Evolutionary conservation across 2,797 vertebrate genomes (phyloP).

Genomic region (Anolis apletophallus): DNA sequence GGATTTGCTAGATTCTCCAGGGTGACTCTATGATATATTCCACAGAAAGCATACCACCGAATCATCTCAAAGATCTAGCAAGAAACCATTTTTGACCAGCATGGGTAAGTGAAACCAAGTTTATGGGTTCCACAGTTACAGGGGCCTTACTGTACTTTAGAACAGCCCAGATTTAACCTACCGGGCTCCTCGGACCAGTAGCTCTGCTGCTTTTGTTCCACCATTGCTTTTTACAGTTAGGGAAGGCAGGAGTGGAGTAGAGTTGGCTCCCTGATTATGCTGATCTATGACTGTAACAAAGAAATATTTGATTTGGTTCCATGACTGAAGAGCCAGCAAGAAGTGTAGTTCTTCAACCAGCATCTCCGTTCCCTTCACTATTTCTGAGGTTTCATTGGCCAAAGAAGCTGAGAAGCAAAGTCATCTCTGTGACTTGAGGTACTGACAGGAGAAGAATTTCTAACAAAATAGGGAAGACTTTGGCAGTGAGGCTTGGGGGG

Average conservation of each 20-base stretch:
- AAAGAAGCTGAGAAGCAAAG: neutral
- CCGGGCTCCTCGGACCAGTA: neutral
- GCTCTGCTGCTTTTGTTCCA: too few relatives aligned
- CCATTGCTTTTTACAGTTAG: neutral
- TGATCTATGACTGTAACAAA: too few relatives aligned
- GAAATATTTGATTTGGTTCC: too few relatives aligned
- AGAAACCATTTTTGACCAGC: too few relatives aligned
- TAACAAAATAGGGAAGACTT: neutral
- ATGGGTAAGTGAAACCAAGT: neutral
- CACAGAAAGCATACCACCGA: too few relatives aligned
- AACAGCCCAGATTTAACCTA: neutral
- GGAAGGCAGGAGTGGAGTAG: neutral
- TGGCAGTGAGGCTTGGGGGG: neutral
- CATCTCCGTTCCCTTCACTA: neutral
- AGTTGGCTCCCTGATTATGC: neutral
- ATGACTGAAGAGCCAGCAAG: too few relatives aligned
- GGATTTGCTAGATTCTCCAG: too few relatives aligned
- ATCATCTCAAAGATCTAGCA: too few relatives aligned
- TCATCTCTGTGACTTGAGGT: too few relatives aligned
- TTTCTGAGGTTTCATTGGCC: neutral
- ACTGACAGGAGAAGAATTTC: too few relatives aligned
- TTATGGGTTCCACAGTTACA: neutral
- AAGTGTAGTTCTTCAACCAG: neutral
- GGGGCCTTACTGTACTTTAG: neutral
- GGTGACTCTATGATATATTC: too few relatives aligned